Evolutionary conservation across 2,888 invertebrate genomes (phyloP), one percentile per base, ranked within the genome.

Genomic region (Acrocera orbiculus): DNA sequence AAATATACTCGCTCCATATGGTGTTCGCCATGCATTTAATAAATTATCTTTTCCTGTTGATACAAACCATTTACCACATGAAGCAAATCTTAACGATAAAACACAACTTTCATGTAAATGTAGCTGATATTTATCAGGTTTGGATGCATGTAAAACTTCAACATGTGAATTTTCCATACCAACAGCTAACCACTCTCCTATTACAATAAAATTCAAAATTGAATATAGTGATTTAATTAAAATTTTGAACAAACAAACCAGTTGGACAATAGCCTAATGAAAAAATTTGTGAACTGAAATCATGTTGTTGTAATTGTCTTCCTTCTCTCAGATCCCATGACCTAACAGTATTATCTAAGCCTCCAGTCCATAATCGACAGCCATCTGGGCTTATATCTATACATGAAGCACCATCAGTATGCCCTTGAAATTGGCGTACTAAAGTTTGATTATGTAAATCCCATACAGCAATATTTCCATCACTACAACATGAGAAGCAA

Each of bases 151-250:
- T 35, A 93, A 62, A 23, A 96, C 92, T 58, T 96, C 95, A 40
- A 96, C 92, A 59, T 89, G 85, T 5, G 87, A 89, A 63, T 89
- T 92, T 66, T 95, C 93, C 93, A 96, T 92, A 46, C 95, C 95
- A 24, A 96, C 95, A 22, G 93, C 95, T 35, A 95, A 65, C 92
- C 92, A 96, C 42, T 93, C 90, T 2, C 90, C 71, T 71, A 48
- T 5, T 44, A 42, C 26, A 19, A 22, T 3, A 9, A 24, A 28
- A 25, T 25, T 13, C 9, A 28, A 16, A 28, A 30, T 14, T 29
- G 22, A 30, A 15, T n/a, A 30, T 15, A 14, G n/a, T 25, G 2
- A 25, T 6, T 3, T n/a, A 15, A 15, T 16, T 11, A 8, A 4
- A 16, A 4, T 13, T 22, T 20, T 15, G 11, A 15, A 23, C 17